Conservation (phyloP, 2,113 vertebrate genomes). For the Hemiprocne comata region DNA sequence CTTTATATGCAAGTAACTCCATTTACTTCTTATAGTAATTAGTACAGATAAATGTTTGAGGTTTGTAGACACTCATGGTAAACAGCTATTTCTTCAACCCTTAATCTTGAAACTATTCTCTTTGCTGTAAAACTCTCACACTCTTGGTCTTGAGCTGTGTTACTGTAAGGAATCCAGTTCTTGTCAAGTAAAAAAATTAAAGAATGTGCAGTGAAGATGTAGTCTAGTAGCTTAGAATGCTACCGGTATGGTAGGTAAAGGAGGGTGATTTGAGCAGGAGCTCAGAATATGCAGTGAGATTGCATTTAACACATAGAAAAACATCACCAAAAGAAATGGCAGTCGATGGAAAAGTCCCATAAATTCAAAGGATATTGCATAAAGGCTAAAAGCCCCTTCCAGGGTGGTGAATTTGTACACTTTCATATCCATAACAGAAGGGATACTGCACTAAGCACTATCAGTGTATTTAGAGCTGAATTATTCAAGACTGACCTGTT, state of each 20-base stretch:
- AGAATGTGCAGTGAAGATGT: background rate
- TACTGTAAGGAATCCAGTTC: background rate
- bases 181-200: background rate
- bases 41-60: background rate
- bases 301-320: background rate
- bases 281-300: background rate
- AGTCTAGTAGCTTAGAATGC: background rate
- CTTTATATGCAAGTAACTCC: background rate
- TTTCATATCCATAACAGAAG: background rate
- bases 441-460: background rate
- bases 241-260: background rate
- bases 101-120: background rate
- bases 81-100: background rate
- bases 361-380: background rate
- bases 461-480: background rate
- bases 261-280: background rate
- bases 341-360: background rate
- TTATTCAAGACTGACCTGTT: background rate
- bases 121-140: background rate
- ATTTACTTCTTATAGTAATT: background rate
- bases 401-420: background rate
- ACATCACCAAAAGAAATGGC: background rate
- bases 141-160: background rate
- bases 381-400: background rate
- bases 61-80: background rate